Base-by-base conservation (phyloP, 2,797 vertebrate genomes). In the Poecile montanus region DNA sequence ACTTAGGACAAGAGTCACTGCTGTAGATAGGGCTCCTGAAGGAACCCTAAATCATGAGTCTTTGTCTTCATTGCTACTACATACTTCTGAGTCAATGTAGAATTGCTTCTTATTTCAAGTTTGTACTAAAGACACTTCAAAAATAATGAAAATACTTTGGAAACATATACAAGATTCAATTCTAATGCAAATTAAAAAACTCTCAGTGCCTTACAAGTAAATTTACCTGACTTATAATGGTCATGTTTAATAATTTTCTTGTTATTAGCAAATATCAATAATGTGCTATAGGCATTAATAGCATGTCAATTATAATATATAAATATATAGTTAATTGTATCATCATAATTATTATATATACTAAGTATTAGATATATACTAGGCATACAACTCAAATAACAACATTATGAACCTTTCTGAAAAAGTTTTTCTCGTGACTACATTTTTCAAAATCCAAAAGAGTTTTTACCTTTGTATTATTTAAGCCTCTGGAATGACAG, bases 141-240 rank as follows among this genome's bases (percentile, higher is more conserved):
- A 93, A 73, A 29, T 15, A 8, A 57, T 14, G 4, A 72, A 76
- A 53, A 54, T 19, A 38, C 7, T 65, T 63, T 27, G 19, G 26
- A 85, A 82, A 76, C 7, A 62, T 16, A 89, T 1, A 57, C 1
- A 61, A 70, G 15, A 88, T 32, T 47, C 21, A 53, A 36, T 38
- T 38, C 40, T 23, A 57, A 47, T 3, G 18, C 29, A 16, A 91
- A 72, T 48, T 3, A 5, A 54, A 73, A 66, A 66, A 56, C 1
- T 0, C 0, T 12, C 3, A 0, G 12, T 19, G 16, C 22, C 88
- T 86, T 71, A 51, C 44, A 77, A 56, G n/a, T 30, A 67, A 17
- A 32, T 73, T 87, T 45, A 68, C 8, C 34, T 82, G 54, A 29
- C 25, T 68, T 38, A 44, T 7, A 81, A 77, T 48, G 67, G 14